Evolutionary conservation across 2,888 invertebrate genomes (phyloP).

Genomic region (Willowsia nigromaculata): DNA sequence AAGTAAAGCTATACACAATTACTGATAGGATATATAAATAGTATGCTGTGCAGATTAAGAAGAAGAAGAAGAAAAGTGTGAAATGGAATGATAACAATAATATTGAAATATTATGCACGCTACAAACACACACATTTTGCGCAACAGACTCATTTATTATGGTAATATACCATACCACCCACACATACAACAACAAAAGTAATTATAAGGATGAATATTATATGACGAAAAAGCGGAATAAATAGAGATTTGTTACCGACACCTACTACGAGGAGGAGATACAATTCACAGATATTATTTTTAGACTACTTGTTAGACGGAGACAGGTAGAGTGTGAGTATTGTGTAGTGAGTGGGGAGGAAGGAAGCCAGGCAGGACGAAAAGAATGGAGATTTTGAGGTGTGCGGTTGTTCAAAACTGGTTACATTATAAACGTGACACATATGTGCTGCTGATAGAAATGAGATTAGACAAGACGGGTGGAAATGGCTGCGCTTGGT

Average conservation of each 20-base stretch:
- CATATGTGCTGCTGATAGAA: neutral
- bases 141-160: no score
- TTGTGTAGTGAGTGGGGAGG: neutral
- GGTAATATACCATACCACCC: no score
- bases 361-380: neutral
- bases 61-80: constrained; percentile 35
- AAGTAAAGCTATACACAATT: neutral
- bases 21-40: neutral
- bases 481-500: neutral
- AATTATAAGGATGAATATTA: no score
- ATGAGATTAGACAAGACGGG: neutral
- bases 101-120: neutral
- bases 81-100: neutral
- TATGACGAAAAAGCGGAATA: no score
- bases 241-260: neutral
- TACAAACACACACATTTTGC: neutral
- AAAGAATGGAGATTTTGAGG: neutral
- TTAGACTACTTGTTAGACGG: neutral
- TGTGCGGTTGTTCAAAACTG: neutral
- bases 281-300: neutral
- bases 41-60: constrained; percentile 1
- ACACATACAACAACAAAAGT: no score
- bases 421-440: neutral
- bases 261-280: neutral
- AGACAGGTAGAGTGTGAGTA: neutral